A percentile compares a stretch with the other conserved stretches of the same genome.
Conservation (phyloP, 2,888 invertebrate species). For the Hyposoter didymator region DNA sequence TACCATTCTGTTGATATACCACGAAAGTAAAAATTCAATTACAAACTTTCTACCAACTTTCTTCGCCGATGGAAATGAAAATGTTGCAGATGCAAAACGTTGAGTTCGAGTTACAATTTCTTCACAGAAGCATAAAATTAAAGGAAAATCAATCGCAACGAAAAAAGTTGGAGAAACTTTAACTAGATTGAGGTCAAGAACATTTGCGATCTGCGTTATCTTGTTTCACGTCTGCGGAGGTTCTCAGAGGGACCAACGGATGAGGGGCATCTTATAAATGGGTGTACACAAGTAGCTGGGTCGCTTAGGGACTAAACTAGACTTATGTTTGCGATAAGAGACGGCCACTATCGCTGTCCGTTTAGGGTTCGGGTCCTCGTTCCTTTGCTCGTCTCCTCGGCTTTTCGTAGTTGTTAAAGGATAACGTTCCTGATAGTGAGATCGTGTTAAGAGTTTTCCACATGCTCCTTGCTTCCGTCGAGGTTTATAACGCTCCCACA, state of each 20-base stretch:
- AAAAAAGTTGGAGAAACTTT: not conserved
- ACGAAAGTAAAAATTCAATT: not conserved
- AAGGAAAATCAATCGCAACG: not conserved
- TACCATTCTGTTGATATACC: constrained; percentile 22
- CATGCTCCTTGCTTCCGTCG: constrained; percentile 20
- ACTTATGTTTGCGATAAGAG: constrained; percentile 66
- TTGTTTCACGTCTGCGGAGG: constrained; percentile 45
- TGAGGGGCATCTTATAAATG: constrained; percentile 33
- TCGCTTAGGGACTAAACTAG: constrained; percentile 33
- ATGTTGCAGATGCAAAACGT: not conserved
- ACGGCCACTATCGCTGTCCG: constrained; percentile 28
- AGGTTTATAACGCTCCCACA: constrained; percentile 22
- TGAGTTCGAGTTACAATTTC: not conserved
- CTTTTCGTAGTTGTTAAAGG: constrained; percentile 42
- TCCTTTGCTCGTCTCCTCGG: constrained; percentile 25
- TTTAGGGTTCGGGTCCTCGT: constrained; percentile 29
- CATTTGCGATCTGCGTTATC: constrained; percentile 26
- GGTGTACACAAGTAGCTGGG: constrained; percentile 30
- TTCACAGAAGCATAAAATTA: not conserved
- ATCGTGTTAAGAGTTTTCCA: constrained; percentile 46
- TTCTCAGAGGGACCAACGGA: constrained; percentile 25
- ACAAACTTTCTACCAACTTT: constrained; percentile 1
- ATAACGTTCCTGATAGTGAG: constrained; percentile 34
- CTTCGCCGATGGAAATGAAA: not conserved
- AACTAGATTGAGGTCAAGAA: not conserved